Conservation (phyloP, 2,113 vertebrate species). For the Neolamprologus ventralis region DNA sequence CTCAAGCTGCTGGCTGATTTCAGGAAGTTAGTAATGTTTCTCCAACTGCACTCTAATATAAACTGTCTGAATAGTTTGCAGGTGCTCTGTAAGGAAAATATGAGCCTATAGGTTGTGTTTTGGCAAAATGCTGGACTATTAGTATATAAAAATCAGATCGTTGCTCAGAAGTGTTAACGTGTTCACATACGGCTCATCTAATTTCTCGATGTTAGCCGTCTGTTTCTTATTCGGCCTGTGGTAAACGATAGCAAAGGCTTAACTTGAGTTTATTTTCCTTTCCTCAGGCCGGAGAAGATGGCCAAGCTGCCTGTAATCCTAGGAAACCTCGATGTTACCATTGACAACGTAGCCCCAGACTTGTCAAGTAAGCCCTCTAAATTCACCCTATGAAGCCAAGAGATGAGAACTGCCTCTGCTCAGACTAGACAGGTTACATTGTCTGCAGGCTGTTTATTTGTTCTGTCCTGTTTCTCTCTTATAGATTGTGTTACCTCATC, state of each 20-base stretch:
- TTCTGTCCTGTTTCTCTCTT: slow-evolving; percentile 20
- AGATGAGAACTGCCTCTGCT: background rate
- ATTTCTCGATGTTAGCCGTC: background rate
- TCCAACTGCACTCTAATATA: background rate
- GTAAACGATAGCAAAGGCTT: slow-evolving; percentile 23
- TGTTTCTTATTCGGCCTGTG: slow-evolving; percentile 43
- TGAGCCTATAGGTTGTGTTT: background rate
- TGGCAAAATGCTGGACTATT: background rate
- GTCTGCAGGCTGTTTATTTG: slow-evolving; percentile 16
- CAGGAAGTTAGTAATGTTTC: slow-evolving; percentile 82
- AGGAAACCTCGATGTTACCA: slow-evolving; percentile 94
- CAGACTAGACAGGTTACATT: background rate
- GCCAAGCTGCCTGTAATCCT: slow-evolving; percentile 96
- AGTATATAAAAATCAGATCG: background rate
- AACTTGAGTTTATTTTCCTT: slow-evolving; percentile 28
- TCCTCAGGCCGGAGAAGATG: slow-evolving; percentile 92
- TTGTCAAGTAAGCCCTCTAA: slow-evolving; percentile 82
- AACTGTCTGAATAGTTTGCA: background rate
- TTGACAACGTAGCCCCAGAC: slow-evolving; percentile 90
- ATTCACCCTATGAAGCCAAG: background rate
- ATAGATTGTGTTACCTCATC: slow-evolving; percentile 94
- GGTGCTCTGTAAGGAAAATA: background rate
- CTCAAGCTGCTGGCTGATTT: slow-evolving; percentile 93
- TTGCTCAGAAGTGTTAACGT: slow-evolving; percentile 18
- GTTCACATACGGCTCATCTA: background rate